Evolutionary conservation across 2,113 vertebrate species (phyloP).

Genomic region (Hoplias malabaricus): DNA sequence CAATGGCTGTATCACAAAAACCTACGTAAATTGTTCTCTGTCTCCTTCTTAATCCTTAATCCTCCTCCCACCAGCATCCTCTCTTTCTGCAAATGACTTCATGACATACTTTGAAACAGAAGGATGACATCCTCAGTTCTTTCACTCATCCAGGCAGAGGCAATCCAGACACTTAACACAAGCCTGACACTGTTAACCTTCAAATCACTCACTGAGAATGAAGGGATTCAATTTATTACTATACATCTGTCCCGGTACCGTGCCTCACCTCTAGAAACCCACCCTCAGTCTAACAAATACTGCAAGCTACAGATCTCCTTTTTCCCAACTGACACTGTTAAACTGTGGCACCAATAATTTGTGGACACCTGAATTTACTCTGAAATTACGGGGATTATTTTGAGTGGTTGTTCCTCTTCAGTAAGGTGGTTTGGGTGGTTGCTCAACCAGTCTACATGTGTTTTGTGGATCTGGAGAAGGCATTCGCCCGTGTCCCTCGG

Average conservation of each 20-base stretch:
- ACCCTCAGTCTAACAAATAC: not conserved
- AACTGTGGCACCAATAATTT: too few species aligned
- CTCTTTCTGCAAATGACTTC: not conserved
- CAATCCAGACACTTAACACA: not conserved
- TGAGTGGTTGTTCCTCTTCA: too few species aligned
- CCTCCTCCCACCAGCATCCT: too few species aligned
- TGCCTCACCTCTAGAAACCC: too few species aligned
- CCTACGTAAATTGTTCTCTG: not conserved
- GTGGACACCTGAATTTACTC: too few species aligned
- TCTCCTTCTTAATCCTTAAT: too few species aligned
- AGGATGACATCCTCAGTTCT: not conserved
- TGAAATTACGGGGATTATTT: too few species aligned
- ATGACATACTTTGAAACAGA: not conserved
- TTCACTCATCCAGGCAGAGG: not conserved
- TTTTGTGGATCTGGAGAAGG: too few species aligned
- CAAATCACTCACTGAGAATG: not conserved
- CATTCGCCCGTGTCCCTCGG: too few species aligned
- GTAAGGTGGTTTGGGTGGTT: too few species aligned
- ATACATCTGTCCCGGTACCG: not conserved
- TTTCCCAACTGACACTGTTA: too few species aligned
- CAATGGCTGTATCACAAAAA: not conserved
- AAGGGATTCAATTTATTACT: not conserved
- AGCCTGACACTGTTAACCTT: not conserved
- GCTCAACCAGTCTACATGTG: too few species aligned
- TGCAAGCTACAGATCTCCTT: not conserved